Evolutionary conservation across 2,113 vertebrate species (phyloP).

Genomic region (Python bivittatus): DNA sequence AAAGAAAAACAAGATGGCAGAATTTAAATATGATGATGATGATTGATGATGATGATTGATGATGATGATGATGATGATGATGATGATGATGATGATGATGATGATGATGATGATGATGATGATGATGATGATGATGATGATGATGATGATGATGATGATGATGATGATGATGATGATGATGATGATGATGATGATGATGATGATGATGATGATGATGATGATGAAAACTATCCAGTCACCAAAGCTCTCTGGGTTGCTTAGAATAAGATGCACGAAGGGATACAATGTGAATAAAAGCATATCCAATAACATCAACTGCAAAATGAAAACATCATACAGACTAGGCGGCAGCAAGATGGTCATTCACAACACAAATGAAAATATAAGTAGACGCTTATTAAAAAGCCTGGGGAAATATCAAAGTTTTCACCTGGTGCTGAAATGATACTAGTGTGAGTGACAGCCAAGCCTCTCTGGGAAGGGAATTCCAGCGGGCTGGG

Average conservation of each 20-base stretch:
- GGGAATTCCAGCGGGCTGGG: not conserved
- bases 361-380: not conserved
- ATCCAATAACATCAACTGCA: not conserved
- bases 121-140: too few species aligned
- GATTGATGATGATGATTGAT: too few species aligned
- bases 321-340: not conserved
- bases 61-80: too few species aligned
- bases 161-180: too few species aligned
- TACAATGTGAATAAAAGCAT: not conserved
- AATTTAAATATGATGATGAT: not conserved
- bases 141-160: too few species aligned
- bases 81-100: too few species aligned
- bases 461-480: not conserved
- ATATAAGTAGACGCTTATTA: not conserved
- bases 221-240: not conserved
- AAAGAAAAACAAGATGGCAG: not conserved
- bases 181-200: too few species aligned
- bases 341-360: not conserved
- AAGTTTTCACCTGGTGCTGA: not conserved
- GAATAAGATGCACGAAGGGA: not conserved
- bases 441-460: not conserved
- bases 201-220: too few species aligned
- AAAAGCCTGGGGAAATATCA: not conserved
- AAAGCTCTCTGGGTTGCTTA: not conserved
- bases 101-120: too few species aligned